Base-by-base conservation (phyloP, 64 coral and sea anemone genomes). In the Stylophora pistillata region DNA sequence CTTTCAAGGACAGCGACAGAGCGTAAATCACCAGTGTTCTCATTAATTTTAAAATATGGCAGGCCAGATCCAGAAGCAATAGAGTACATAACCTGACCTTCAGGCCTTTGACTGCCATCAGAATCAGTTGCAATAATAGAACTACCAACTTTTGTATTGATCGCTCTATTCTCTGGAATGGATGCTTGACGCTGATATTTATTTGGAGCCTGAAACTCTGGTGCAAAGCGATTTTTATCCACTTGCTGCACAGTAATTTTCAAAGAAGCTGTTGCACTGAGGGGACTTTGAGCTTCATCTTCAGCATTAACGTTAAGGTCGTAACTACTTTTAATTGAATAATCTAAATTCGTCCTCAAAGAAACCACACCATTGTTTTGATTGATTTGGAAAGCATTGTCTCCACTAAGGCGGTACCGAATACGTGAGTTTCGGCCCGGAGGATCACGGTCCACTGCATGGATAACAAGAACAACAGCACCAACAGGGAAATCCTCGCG, bases 401-500 rank as follows among this genome's bases (percentile, higher is more conserved):
- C 87, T 13, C 89, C 81, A 31, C 72, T 77, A 72, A 92, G 31
- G 30, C 72, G 21, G 79, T 92, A 92, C 41, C 23, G 74, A 9
- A 97, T 55, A 1, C 82, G 82, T n/a, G 80, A 78, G 54, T 78
- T 93, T 13, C 77, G 91, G 13, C 92, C 82, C 69, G 79, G 76
- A 6, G 91, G 91, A 20, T 97, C 95, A 53, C 85, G 89, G 33
- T 97, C 95, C 20, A 91, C 30, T 5, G 95, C 82, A 27, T 92
- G 91, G 41, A 97, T 86, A 3, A 93, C 77, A 26, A 97, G 75
- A 64, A 97, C 32, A 23, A 87, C 91, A 18, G 82, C 95, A 76
- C 53, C 32, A 55, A 76, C 25, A 47, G 95, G 95, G 77, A 97
- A 97, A 71, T 97, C 95, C 71, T 97, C 95, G 11, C 91, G 91